Evolutionary conservation across 1,140 invertebrate species (phyloP).

Genomic region (Sipha flava): DNA sequence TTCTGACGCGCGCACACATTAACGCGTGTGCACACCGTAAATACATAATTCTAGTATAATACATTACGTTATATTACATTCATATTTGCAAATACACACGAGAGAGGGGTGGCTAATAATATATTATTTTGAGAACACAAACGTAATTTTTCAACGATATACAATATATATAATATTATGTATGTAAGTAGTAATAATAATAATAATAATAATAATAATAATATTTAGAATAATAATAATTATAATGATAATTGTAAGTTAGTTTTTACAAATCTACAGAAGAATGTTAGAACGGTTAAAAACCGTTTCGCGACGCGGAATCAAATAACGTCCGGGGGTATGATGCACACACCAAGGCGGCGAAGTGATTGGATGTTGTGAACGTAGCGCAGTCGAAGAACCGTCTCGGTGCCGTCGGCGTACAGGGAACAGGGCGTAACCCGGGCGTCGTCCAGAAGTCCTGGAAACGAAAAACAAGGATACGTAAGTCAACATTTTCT

Average conservation of each 20-base stretch:
- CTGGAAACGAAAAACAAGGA: neutral
- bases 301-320: neutral
- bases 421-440: neutral
- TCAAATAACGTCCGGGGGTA: too few relatives aligned
- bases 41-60: too few relatives aligned
- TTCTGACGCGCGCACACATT: too few relatives aligned
- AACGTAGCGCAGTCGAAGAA: neutral
- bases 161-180: neutral
- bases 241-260: neutral
- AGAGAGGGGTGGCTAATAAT: neutral
- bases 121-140: conserved; percentile 14
- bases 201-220: neutral
- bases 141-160: conserved; percentile 1
- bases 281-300: conserved; percentile 1
- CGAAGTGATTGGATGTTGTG: too few relatives aligned
- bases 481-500: too few relatives aligned
- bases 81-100: neutral
- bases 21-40: too few relatives aligned
- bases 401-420: neutral
- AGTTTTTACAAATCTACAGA: conserved; percentile 16
- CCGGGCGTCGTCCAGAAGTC: neutral
- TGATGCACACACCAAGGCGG: too few relatives aligned
- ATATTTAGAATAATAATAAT: neutral
- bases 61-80: neutral
- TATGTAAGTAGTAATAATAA: neutral